Conservation (phyloP, 2,888 invertebrate species). For the Habroteleia sp. region DNA sequence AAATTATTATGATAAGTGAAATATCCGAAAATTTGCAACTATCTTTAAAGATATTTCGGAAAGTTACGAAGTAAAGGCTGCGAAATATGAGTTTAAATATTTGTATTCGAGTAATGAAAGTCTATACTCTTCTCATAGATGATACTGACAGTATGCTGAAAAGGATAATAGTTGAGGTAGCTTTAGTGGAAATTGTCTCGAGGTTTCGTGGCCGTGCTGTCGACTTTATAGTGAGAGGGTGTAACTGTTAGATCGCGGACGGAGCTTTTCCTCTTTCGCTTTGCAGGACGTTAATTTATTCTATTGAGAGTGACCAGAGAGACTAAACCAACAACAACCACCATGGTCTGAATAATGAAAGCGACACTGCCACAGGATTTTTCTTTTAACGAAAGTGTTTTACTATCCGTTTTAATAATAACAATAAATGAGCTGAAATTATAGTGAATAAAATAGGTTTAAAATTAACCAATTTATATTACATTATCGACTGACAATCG, state of each 20-base stretch:
- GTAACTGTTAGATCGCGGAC: conserved; percentile 56
- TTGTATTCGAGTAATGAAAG: conserved; percentile 57
- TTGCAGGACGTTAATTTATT: conserved; percentile 65
- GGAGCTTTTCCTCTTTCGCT: conserved; percentile 59
- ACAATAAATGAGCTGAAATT: background rate
- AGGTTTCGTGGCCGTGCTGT: conserved; percentile 50
- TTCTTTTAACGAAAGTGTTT: conserved; percentile 45
- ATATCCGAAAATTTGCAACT: conserved; percentile 3
- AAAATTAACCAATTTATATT: background rate
- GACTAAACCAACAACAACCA: conserved; percentile 64
- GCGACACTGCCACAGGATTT: conserved; percentile 40
- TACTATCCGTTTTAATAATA: conserved; percentile 26
- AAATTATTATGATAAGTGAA: conserved; percentile 18
- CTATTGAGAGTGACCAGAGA: conserved; percentile 62
- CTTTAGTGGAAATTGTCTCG: conserved; percentile 56
- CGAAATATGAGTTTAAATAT: conserved; percentile 60
- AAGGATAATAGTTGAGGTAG: conserved; percentile 38
- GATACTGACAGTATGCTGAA: conserved; percentile 41
- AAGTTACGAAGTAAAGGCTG: conserved; percentile 31
- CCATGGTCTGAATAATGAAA: conserved; percentile 62
- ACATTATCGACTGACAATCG: too few species aligned
- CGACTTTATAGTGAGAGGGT: conserved; percentile 52
- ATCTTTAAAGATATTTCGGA: conserved; percentile 18
- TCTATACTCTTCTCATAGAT: conserved; percentile 44
- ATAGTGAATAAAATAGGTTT: too few species aligned